phyloP scores from a whole-genome alignment of 2,113 vertebrate species.

The Corvus hawaiiensis region DNA sequence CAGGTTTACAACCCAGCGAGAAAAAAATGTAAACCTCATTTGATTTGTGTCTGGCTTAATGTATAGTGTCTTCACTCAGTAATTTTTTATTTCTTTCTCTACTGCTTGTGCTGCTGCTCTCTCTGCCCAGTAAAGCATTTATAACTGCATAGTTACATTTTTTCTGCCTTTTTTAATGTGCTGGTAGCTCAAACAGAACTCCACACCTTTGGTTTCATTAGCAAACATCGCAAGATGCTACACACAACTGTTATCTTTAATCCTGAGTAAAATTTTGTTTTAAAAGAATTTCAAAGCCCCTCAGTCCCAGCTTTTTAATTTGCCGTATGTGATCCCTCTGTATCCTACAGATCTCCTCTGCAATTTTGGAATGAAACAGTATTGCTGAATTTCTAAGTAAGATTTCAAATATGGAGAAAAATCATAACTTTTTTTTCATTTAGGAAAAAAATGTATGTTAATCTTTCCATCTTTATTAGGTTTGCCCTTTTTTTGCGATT shows the following conservation, averaged over 20 bases:
- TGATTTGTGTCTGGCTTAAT: background rate
- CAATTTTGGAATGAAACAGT: background rate
- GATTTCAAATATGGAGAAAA: background rate
- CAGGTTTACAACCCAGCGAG: background rate
- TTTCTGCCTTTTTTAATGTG: background rate
- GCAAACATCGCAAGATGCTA: background rate
- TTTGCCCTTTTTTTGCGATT: background rate
- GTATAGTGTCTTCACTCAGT: background rate
- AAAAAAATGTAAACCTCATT: background rate
- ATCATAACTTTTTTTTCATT: rapidly evolving
- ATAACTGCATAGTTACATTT: background rate
- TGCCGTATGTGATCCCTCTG: background rate
- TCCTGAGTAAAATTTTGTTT: background rate
- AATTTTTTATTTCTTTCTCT: background rate
- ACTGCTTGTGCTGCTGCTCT: background rate
- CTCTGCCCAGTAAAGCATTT: background rate
- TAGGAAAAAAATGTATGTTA: background rate
- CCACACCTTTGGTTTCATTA: background rate
- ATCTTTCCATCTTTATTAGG: background rate
- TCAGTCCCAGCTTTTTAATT: background rate
- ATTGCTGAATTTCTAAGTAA: background rate
- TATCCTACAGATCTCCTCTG: background rate
- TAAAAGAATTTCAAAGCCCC: background rate
- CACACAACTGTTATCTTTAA: background rate
- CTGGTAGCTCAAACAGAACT: background rate